Evolutionary conservation across 1,140 invertebrate genomes (phyloP).

Genomic region (Eciton burchellii): DNA sequence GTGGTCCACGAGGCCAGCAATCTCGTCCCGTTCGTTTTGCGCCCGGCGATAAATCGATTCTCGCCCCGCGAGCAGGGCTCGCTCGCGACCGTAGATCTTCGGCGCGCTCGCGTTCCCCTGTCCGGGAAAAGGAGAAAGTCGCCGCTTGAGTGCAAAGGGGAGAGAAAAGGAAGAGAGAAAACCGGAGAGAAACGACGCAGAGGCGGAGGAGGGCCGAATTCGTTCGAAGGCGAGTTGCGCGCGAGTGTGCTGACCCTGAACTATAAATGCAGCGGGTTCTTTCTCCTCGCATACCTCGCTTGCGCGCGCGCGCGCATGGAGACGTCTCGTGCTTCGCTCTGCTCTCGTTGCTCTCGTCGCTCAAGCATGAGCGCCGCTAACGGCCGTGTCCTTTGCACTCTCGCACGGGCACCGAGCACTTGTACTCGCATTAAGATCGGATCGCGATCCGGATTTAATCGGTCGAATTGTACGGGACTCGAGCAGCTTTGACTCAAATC

Average conservation of each 20-base stretch:
- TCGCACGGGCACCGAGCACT: not conserved
- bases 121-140: conserved; percentile 21
- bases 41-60: conserved; percentile 12
- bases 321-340: conserved; percentile 25
- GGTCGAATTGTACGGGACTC: no score
- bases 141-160: not conserved
- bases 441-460: no score
- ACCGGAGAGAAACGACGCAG: not conserved
- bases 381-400: not conserved
- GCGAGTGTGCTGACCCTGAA: conserved; percentile 78
- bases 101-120: not conserved
- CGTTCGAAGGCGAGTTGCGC: conserved; percentile 44
- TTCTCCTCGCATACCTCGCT: conserved; percentile 64
- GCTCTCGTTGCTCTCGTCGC: not conserved
- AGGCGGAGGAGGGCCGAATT: conserved; percentile 53
- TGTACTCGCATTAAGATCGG: not conserved
- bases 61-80: conserved; percentile 2
- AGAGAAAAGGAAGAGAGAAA: not conserved
- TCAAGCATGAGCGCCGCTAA: not conserved
- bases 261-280: conserved; percentile 75
- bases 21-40: not conserved
- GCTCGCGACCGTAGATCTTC: conserved; percentile 57
- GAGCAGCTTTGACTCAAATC: no score
- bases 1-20: no score
- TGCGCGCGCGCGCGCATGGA: conserved; percentile 27